Conservation (phyloP, 2,113 vertebrate species). For the Greenwoodochromis staneri region DNA sequence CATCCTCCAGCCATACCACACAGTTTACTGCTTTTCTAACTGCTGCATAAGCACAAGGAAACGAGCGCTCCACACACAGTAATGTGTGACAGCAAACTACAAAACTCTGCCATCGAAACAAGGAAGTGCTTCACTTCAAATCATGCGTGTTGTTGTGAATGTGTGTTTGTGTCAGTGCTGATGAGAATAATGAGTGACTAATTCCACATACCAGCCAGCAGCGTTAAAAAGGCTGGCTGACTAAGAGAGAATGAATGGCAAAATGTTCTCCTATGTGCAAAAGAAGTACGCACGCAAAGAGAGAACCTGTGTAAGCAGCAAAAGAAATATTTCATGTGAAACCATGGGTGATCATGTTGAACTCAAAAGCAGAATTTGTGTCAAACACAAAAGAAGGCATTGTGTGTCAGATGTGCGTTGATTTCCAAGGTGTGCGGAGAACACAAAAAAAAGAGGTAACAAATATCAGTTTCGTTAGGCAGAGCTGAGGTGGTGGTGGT, state of each 20-base stretch:
- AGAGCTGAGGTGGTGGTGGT: neutral
- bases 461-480: slow-evolving; percentile 51
- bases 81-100: slow-evolving; percentile 3
- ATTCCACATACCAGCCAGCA: slow-evolving; percentile 50
- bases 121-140: slow-evolving; percentile 37
- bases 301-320: neutral
- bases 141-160: slow-evolving; percentile 24
- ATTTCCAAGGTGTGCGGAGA: slow-evolving; percentile 46
- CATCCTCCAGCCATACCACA: slow-evolving; percentile 21
- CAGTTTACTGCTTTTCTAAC: slow-evolving; percentile 9
- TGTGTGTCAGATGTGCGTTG: slow-evolving; percentile 31
- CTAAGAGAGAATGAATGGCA: slow-evolving; percentile 35
- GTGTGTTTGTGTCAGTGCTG: slow-evolving; percentile 35
- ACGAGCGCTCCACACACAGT: neutral
- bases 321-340: slow-evolving; percentile 3
- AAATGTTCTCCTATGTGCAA: slow-evolving; percentile 34
- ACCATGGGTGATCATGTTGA: neutral
- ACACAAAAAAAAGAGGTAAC: slow-evolving; percentile 15
- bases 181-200: slow-evolving; percentile 62
- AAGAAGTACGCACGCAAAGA: neutral
- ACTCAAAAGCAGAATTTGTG: slow-evolving; percentile 31
- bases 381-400: slow-evolving; percentile 46
- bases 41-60: slow-evolving; percentile 35
- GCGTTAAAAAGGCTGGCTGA: slow-evolving; percentile 47
- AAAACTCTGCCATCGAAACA: slow-evolving; percentile 34